These are phyloP conservation scores for Luidia sarsii DNA, from an alignment of 53 echinoderm and acorn worm species.

Conservation along the genomic window DNA sequence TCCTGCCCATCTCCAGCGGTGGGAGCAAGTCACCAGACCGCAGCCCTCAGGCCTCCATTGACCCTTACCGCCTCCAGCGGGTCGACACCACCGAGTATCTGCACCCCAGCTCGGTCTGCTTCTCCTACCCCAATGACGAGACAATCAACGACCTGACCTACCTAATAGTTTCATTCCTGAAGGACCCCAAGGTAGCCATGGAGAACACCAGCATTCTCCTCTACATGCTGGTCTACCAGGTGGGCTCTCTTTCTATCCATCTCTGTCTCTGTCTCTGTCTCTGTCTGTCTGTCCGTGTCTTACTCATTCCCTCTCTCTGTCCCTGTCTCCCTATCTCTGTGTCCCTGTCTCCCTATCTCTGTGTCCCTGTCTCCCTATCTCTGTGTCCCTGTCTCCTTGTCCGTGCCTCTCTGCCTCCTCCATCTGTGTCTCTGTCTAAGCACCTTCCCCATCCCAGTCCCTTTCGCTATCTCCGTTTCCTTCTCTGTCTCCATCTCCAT, in stretches of 20 bases:
- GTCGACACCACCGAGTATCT: conserved; percentile 75
- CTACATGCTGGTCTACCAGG: conserved; percentile 82
- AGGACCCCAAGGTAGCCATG: conserved; percentile 48
- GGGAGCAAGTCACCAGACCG: conserved; percentile 48
- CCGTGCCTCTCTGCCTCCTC: no score
- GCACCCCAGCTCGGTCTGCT: conserved; percentile 89
- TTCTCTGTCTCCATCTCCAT: no score
- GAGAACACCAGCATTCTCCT: conserved; percentile 73
- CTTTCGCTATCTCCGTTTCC: no score
- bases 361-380: no score
- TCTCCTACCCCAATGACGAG: conserved; percentile 94
- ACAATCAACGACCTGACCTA: conserved; percentile 86
- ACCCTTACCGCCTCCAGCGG: conserved; percentile 62
- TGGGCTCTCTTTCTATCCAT: neutral
- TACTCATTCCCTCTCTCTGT: no score
- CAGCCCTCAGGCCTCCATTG: conserved; percentile 63
- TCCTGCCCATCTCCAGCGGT: conserved; percentile 32
- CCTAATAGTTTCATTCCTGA: conserved; percentile 71
- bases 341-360: no score
- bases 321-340: no score
- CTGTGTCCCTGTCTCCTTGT: no score
- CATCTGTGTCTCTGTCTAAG: no score
- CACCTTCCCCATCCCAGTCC: no score
- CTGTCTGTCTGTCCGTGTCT: no score
- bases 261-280: no score